Base-by-base conservation (phyloP, 2,888 invertebrate genomes). In the Netelia melanura region DNA sequence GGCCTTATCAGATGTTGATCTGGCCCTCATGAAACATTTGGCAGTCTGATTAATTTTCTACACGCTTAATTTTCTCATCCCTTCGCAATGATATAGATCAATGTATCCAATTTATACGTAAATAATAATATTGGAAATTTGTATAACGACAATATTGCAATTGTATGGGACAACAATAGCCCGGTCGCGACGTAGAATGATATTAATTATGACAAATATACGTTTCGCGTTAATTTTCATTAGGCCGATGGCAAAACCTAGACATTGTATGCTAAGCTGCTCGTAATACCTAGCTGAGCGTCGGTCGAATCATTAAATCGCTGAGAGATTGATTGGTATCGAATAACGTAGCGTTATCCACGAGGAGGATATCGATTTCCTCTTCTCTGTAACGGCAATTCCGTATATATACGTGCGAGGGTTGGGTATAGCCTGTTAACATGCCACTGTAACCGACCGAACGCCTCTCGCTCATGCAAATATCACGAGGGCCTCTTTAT, bases 161-260 rank as follows among this genome's bases (percentile, higher is more conserved):
- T 3, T 11, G 48, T 48, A 48, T 48, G 25, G n/a, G 21, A 30
- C 67, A 71, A 58, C 48, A 71, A 65, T 82, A 82, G 77, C 72
- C 71, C 68, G 9, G 44, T 8, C 30, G 61, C 52, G 43, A 65
- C 72, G 64, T 44, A 25, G n/a, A 23, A 52, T 23, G 48, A 72
- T 83, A 83, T 83, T 83, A 83, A 83, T 83, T 78, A 78, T 72
- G 83, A 83, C 72, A 83, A 72, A 83, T 83, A 83, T 72, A 78
- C 71, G 72, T 21, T 65, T 23, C 77, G 48, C 77, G 83, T 78
- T 78, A 83, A 83, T 83, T 83, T 77, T 83, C 83, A 83, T 83
- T 78, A 78, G 78, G 43, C 58, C 54, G 83, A 67, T 83, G 78
- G 83, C 78, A 78, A 83, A 83, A 83, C 78, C 67, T 78, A 54